A percentile compares a stretch with the other conserved stretches of the same genome.
phyloP scores from a whole-genome alignment of 2,797 vertebrate genomes.

The Micromesistius poutassou region DNA sequence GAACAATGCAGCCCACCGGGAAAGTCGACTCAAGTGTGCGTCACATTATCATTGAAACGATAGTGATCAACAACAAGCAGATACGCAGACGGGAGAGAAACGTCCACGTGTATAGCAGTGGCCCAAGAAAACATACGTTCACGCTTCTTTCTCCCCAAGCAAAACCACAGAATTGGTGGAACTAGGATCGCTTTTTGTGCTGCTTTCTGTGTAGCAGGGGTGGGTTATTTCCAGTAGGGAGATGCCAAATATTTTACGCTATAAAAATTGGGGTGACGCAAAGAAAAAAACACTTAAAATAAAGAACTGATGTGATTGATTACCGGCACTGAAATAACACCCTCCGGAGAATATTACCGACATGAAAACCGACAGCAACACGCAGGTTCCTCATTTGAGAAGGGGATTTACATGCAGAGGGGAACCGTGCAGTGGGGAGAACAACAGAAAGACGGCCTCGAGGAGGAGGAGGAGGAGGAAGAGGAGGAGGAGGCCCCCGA shows the following conservation, averaged over 20 bases:
- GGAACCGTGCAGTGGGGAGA: slow-evolving; percentile 17
- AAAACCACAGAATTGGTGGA: slow-evolving; percentile 40
- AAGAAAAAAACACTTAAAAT: neutral
- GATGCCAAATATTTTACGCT: no score
- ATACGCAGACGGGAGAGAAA: no score
- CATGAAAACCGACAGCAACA: neutral
- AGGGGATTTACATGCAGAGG: slow-evolving; percentile 34
- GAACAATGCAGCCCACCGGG: neutral
- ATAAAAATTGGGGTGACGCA: neutral
- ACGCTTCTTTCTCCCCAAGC: slow-evolving; percentile 26
- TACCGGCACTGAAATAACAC: neutral
- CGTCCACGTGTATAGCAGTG: neutral
- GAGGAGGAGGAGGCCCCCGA: slow-evolving; percentile 43
- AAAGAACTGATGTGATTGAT: neutral
- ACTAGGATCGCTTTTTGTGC: neutral
- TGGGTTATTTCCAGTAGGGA: neutral
- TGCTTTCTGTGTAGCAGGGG: neutral
- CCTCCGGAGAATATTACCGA: neutral
- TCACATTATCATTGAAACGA: neutral
- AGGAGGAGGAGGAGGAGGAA: slow-evolving; percentile 40
- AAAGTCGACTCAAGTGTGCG: neutral
- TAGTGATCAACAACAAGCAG: neutral
- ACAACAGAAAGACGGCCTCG: slow-evolving; percentile 35
- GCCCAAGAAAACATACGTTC: neutral
- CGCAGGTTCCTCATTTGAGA: slow-evolving; percentile 17